Base-by-base conservation (phyloP, 2,797 vertebrate genomes). In the Falco peregrinus region DNA sequence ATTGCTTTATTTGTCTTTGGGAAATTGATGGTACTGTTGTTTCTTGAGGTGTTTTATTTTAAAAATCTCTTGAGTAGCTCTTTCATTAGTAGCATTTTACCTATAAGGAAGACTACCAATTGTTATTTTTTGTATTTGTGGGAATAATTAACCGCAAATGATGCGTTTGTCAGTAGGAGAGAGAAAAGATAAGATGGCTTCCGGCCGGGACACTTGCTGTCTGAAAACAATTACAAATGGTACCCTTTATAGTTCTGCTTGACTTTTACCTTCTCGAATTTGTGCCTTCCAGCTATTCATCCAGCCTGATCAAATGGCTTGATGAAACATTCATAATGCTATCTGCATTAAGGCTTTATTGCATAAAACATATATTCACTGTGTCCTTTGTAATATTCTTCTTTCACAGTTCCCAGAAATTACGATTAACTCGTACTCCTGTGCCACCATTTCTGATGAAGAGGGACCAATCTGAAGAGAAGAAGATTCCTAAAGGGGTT, bases 401-500 rank as follows among this genome's bases (percentile, higher is more conserved):
- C 84, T 95, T 87, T 70, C 73, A 80, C 91, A 98, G 98, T 81
- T 96, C 97, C 81, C 97, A 98, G 94, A 98, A 98, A 61, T 97
- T 99, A 19, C 98, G 98, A 98, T 98, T 99, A 50, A 98, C 99
- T 86, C 99, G 98, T 89, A 98, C 99, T 28, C 97, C 98, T 6
- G 95, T 98, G 29, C 97, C 98, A 22, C 88, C 97, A 6, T 95
- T 98, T 33, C 96, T 98, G 73, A 91, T 98, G 90, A 98, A 98
- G 95, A 96, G 97, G 82, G 98, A 99, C n/a, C 98, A 97, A 0
- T 97, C 96, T 31, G 98, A 99, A 90, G 98, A 98, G 95, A 98
- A 97, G 97, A 99, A 99, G 96, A 95, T 98, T 71, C 99, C 99
- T 28, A 99, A 99, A 98, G 99, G 99, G 35, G 99, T 99, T 45